Evolutionary conservation across 2,797 vertebrate species (phyloP), one percentile per base, ranked within the genome.

Genomic region (Gallinago nigripennis): DNA sequence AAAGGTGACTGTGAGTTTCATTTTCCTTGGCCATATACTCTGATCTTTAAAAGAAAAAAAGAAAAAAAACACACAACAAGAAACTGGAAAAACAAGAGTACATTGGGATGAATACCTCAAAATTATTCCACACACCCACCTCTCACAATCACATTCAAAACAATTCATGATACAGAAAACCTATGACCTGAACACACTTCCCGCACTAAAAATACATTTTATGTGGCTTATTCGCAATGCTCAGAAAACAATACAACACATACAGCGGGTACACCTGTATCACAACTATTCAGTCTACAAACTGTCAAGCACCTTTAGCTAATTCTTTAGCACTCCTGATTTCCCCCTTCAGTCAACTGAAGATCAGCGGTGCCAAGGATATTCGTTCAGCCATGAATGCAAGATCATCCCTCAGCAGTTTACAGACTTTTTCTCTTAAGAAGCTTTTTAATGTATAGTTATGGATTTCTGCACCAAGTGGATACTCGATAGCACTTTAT

Each of bases 361-460:
- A 87, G 91, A 92, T 78, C 93, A 80, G 81, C 19, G 86, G 71
- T 87, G 92, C 88, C 95, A 94, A 95, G 94, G 94, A 90, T 78
- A 81, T 50, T 80, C 82, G 80, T 95, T 96, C 89, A 97, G 84
- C 78, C 88, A 71, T 9, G 54, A 91, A 89, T 19, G 1, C 50
- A 53, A 85, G 93, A 91, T 80, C 93, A 93, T 30, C 75, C 79
- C 71, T 0, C 9, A 95, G 93, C 68, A 75, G 86, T 93, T 80
- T 4, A 72, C 48, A 71, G 90, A 89, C 30, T 88, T 85, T 88
- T 93, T 93, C 92, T 95, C 60, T 78, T 82, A 85, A 61, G 75
- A 85, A 95, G 78, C 75, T 94, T 85, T 93, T 50, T 39, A 91
- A 95, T 18, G 50, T 28, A 85, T 57, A 93, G 90, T 89, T 93